Evolutionary conservation across 1,140 invertebrate species (phyloP).

Genomic region (Drosophila persimilis): DNA sequence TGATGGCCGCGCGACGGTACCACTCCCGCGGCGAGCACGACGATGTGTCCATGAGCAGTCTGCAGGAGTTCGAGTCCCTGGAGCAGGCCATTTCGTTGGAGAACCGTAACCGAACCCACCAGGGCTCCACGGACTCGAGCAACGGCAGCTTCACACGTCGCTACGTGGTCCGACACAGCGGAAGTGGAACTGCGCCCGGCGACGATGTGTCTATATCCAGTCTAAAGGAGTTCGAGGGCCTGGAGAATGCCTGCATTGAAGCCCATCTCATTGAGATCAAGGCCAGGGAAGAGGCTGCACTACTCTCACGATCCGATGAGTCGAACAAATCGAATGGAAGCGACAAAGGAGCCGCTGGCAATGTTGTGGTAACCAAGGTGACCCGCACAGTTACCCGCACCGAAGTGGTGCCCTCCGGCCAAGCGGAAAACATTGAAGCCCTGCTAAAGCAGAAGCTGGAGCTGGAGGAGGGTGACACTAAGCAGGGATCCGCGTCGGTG

Average conservation of each 20-base stretch:
- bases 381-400: conserved; percentile 83
- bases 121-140: conserved; percentile 89
- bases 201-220: conserved; percentile 96
- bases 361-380: conserved; percentile 65
- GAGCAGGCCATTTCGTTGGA: conserved; percentile 91
- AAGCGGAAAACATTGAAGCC: conserved; percentile 82
- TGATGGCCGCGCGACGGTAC: conserved; percentile 90
- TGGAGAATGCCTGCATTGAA: conserved; percentile 94
- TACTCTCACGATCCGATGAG: conserved; percentile 87
- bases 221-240: conserved; percentile 95
- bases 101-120: conserved; percentile 86
- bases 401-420: conserved; percentile 83
- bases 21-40: conserved; percentile 94
- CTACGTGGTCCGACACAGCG: conserved; percentile 86
- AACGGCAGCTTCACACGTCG: conserved; percentile 90
- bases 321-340: conserved; percentile 84
- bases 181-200: conserved; percentile 86
- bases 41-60: conserved; percentile 94
- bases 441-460: conserved; percentile 76
- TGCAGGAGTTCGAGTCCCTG: conserved; percentile 96
- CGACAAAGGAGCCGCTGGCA: conserved; percentile 79
- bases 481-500: conserved; percentile 74
- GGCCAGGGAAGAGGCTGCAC: conserved; percentile 93
- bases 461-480: conserved; percentile 70
- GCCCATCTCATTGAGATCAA: conserved; percentile 91